These are phyloP conservation scores for Cercopithecus petaurista DNA, from an alignment of 2,797 vertebrate species.

Conservation along the genomic window DNA sequence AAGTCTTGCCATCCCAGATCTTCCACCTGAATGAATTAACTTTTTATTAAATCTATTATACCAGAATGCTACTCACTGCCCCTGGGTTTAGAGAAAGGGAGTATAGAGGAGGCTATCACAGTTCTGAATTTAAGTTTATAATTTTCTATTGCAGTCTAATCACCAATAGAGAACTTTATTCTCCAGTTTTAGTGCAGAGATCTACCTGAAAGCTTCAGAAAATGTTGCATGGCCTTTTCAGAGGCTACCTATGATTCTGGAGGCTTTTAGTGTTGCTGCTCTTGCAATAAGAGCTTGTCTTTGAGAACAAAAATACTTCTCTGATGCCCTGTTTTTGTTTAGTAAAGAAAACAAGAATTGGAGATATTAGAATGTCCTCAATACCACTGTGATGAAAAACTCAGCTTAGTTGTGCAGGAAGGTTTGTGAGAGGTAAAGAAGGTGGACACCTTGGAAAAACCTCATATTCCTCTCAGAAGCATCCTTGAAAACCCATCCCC, in stretches of 20 bases:
- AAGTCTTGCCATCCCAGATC: background rate
- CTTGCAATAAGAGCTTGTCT: background rate
- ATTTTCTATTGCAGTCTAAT: background rate
- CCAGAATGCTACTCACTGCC: background rate
- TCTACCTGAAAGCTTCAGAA: background rate
- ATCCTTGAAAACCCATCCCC: background rate
- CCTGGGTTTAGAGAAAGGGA: background rate
- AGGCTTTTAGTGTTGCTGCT: background rate
- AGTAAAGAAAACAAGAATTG: background rate
- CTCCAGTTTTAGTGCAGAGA: background rate
- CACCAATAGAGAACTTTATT: background rate
- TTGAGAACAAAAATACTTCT: background rate
- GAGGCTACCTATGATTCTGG: background rate
- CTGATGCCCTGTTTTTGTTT: background rate
- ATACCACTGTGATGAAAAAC: background rate
- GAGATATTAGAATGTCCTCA: background rate
- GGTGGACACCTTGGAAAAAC: background rate
- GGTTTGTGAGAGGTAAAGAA: background rate
- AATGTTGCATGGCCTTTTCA: background rate
- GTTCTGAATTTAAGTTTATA: background rate
- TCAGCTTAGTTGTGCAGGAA: background rate
- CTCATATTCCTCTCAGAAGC: background rate
- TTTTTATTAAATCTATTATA: conserved; percentile 8
- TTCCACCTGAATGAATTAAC: background rate
- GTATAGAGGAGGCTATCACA: background rate